phyloP scores from a whole-genome alignment of 1,140 invertebrate species.

The Leptopilina boulardi region DNA sequence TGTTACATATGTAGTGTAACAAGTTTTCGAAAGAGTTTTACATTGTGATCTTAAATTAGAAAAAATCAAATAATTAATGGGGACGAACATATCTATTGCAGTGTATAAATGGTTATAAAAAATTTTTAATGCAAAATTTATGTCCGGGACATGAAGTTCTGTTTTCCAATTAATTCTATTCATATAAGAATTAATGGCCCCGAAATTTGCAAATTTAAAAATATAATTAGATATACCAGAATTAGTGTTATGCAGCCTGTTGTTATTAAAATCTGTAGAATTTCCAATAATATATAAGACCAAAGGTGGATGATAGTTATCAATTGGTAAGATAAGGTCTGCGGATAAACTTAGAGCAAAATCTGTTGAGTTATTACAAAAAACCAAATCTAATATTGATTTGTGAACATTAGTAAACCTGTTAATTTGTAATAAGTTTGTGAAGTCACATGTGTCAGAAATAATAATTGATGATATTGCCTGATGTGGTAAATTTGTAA shows the following conservation, averaged over 20 bases:
- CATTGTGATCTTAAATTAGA: neutral
- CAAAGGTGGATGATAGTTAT: neutral
- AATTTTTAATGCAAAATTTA: neutral
- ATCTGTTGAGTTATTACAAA: neutral
- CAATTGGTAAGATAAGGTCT: no score
- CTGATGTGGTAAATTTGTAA: no score
- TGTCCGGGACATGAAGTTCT: neutral
- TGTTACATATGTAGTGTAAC: neutral
- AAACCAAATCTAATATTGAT: neutral
- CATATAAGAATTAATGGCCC: neutral
- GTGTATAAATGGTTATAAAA: neutral
- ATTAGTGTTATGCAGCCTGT: neutral
- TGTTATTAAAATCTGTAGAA: neutral
- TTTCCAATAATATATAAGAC: neutral
- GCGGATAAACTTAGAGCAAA: no score
- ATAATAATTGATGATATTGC: neutral
- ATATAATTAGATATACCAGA: neutral
- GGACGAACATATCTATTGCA: no score
- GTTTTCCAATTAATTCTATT: neutral
- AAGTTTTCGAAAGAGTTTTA: neutral
- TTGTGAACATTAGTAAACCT: neutral
- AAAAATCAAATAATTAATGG: neutral
- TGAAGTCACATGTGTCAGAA: no score
- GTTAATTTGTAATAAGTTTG: no score
- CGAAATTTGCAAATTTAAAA: neutral